phyloP scores from a whole-genome alignment of 2,113 vertebrate species.

The Oophaga pumilio region DNA sequence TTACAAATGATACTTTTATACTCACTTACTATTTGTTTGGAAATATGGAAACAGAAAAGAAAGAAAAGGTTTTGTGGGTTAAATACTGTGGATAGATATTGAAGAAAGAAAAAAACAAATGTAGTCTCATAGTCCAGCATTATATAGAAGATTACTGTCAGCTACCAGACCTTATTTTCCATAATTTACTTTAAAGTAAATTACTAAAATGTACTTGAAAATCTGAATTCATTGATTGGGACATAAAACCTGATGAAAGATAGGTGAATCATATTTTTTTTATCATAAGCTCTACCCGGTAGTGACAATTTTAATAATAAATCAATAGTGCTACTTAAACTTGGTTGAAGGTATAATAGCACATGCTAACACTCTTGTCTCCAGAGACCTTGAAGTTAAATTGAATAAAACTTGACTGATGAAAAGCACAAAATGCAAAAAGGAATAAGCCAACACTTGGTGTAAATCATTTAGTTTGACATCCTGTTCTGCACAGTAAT shows the following conservation, averaged over 20 bases:
- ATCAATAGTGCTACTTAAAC: neutral
- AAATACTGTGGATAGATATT: too few relatives aligned
- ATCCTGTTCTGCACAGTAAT: neutral
- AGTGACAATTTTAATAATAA: conserved; percentile 8
- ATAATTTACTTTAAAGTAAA: neutral
- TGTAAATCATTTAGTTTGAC: neutral
- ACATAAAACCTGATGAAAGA: neutral
- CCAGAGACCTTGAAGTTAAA: neutral
- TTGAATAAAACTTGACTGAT: neutral
- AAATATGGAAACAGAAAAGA: too few relatives aligned
- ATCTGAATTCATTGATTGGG: neutral
- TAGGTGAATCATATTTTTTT: neutral
- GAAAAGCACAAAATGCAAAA: neutral
- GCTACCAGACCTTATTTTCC: too few relatives aligned
- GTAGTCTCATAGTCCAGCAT: neutral
- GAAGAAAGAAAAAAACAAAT: neutral
- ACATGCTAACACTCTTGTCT: neutral
- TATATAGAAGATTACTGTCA: too few relatives aligned
- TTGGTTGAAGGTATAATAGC: neutral
- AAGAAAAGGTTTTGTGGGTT: too few relatives aligned
- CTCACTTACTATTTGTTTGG: too few relatives aligned
- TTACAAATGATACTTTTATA: too few relatives aligned
- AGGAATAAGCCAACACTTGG: neutral
- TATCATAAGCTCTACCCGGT: neutral
- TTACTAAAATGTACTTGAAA: neutral